These are phyloP conservation scores for Hypotaenidia okinawae DNA, from an alignment of 2,797 vertebrate genomes.

Conservation along the genomic window DNA sequence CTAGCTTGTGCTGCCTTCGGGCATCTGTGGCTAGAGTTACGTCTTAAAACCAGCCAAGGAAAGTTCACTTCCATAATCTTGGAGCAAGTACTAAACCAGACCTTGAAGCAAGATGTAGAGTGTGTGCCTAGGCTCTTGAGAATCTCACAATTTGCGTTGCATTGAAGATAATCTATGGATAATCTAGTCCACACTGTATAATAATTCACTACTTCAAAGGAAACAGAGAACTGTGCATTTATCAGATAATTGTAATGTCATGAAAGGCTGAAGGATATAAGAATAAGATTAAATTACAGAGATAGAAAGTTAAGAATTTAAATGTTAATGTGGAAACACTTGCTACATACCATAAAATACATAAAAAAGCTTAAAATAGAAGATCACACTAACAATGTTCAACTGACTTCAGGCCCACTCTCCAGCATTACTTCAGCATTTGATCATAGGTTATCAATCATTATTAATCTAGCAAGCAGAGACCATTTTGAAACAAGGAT, in stretches of 20 bases:
- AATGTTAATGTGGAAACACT: background rate
- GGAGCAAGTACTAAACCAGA: background rate
- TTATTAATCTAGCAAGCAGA: background rate
- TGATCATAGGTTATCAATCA: background rate
- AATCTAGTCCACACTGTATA: conserved; percentile 13
- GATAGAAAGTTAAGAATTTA: background rate
- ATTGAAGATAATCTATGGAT: background rate
- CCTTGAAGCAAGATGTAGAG: background rate
- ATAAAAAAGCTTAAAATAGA: background rate
- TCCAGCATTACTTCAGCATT: background rate
- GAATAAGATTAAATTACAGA: conserved; percentile 19
- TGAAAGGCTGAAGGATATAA: conserved; percentile 20
- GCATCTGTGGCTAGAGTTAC: background rate
- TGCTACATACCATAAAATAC: background rate
- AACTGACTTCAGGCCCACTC: background rate
- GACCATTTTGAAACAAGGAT: background rate
- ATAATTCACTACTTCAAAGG: conserved; percentile 57
- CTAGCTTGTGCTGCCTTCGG: background rate
- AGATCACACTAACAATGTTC: background rate
- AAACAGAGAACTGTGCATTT: background rate
- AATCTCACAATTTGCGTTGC: background rate
- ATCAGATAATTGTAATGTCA: conserved; percentile 30
- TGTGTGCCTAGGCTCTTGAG: background rate
- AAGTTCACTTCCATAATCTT: background rate
- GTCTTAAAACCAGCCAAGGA: background rate